Conservation (phyloP, 2,888 invertebrate genomes). For the Sclerodermus sp. region DNA sequence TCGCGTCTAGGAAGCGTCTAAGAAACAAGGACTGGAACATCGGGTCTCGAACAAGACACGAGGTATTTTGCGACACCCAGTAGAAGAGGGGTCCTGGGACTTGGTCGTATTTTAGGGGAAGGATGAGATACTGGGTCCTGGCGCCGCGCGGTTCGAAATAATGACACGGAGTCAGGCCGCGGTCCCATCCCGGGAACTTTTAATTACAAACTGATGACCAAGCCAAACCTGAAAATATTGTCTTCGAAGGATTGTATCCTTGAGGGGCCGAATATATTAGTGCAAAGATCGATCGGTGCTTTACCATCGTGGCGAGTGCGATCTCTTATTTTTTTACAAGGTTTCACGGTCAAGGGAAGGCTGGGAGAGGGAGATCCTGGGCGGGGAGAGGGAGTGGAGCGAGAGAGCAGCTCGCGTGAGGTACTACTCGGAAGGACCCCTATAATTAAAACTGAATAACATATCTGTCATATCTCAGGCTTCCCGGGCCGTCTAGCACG, state of each 20-base stretch:
- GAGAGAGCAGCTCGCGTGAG: slow-evolving; percentile 24
- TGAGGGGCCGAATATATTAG: slow-evolving; percentile 34
- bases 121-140: slow-evolving; percentile 53
- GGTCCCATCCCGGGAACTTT: slow-evolving; percentile 51
- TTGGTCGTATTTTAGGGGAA: slow-evolving; percentile 42
- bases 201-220: slow-evolving; percentile 57
- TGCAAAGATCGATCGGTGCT: slow-evolving; percentile 34
- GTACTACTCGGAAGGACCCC: slow-evolving; percentile 22
- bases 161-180: slow-evolving; percentile 49
- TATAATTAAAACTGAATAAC: slow-evolving; percentile 34
- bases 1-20: too few relatives aligned
- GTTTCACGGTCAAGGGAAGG: slow-evolving; percentile 1
- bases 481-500: slow-evolving; percentile 26
- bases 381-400: neutral
- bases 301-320: slow-evolving; percentile 23
- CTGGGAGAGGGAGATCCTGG: slow-evolving; percentile 5
- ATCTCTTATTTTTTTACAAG: slow-evolving; percentile 27
- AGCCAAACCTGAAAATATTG: slow-evolving; percentile 55
- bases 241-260: slow-evolving; percentile 41
- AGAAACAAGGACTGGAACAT: neutral
- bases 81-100: slow-evolving; percentile 33
- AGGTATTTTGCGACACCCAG: slow-evolving; percentile 41
- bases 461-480: slow-evolving; percentile 32
- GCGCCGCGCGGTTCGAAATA: slow-evolving; percentile 55
- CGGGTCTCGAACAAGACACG: too few relatives aligned